Evolutionary conservation across 1,140 invertebrate species (phyloP).

Genomic region (Sesamia nonagrioides): DNA sequence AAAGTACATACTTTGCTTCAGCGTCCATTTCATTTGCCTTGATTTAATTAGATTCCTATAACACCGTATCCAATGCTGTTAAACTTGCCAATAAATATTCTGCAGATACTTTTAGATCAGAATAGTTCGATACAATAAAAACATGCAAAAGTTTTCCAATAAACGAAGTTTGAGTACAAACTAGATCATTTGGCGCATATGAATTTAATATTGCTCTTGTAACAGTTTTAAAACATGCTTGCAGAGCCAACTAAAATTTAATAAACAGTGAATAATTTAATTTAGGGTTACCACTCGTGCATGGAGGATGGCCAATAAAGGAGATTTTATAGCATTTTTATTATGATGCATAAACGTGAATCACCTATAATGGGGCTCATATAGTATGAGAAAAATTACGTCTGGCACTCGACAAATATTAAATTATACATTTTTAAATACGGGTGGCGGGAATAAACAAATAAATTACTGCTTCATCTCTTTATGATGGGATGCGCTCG

Average conservation of each 20-base stretch:
- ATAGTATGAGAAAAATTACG: constrained; percentile 64
- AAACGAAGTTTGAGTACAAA: constrained; percentile 49
- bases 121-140: constrained; percentile 36
- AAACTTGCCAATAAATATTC: not conserved
- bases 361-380: constrained; percentile 74
- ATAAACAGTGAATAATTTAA: constrained; percentile 85
- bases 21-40: not conserved
- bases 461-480: constrained; percentile 61
- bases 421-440: constrained; percentile 64
- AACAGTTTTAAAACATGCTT: constrained; percentile 78
- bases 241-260: constrained; percentile 83
- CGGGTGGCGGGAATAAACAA: constrained; percentile 52
- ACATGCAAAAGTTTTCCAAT: constrained; percentile 24
- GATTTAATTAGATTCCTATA: constrained; percentile 7
- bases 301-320: constrained; percentile 85
- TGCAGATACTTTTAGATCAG: not conserved
- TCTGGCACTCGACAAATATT: constrained; percentile 60
- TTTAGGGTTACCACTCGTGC: constrained; percentile 79
- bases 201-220: constrained; percentile 67
- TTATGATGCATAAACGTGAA: constrained; percentile 85
- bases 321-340: constrained; percentile 84
- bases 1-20: not conserved
- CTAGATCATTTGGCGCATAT: constrained; percentile 75
- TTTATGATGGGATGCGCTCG: constrained; percentile 54
- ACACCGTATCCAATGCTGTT: not conserved